Evolutionary conservation across 2,888 invertebrate genomes (phyloP).

Genomic region (Lypha dubia): DNA sequence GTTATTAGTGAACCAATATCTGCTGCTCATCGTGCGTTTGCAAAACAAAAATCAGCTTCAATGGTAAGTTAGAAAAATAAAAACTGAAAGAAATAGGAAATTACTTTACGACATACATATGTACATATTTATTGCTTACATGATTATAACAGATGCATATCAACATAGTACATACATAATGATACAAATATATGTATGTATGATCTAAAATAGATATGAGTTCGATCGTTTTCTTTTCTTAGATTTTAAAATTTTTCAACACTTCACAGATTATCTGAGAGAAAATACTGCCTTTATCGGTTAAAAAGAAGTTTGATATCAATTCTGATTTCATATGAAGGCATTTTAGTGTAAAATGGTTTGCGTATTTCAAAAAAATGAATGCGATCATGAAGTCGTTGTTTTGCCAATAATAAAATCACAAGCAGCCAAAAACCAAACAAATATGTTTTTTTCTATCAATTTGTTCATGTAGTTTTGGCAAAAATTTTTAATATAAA

Average conservation of each 20-base stretch:
- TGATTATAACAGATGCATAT: too few species aligned
- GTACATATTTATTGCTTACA: too few species aligned
- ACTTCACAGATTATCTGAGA: too few species aligned
- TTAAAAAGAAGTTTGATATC: too few species aligned
- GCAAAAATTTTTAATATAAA: constrained; percentile 41
- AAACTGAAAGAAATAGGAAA: not conserved
- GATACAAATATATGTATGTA: not conserved
- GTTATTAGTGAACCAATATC: constrained; percentile 83
- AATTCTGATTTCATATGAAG: too few species aligned
- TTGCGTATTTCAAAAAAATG: too few species aligned
- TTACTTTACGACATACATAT: too few species aligned
- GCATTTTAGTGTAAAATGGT: too few species aligned
- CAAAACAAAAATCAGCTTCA: constrained; percentile 82
- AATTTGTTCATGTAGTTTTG: constrained; percentile 46
- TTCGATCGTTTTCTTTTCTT: too few species aligned
- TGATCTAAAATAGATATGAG: not conserved
- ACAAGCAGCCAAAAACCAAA: not conserved
- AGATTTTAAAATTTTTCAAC: too few species aligned
- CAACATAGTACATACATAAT: not conserved
- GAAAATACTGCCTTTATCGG: too few species aligned
- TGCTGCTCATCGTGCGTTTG: constrained; percentile 82
- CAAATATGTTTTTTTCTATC: not conserved
- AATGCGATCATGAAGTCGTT: not conserved
- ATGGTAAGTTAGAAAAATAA: constrained; percentile 78
- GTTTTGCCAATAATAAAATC: not conserved